A percentile compares a stretch with the other conserved stretches of the same genome.
Evolutionary conservation across 92 coral and sea anemone genomes (phyloP).

Genomic region (Scolanthus callimorphus): DNA sequence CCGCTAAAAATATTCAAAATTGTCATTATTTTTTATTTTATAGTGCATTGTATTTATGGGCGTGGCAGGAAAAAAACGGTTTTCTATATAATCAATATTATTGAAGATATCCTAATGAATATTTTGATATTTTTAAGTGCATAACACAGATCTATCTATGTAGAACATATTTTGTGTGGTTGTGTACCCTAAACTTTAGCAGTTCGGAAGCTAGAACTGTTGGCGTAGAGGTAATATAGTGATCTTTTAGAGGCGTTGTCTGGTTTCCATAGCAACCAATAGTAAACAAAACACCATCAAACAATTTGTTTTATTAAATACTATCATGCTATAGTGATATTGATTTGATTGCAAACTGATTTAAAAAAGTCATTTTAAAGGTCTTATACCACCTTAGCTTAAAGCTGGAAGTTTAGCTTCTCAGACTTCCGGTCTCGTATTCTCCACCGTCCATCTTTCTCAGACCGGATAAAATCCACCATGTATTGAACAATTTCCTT

Average conservation of each 20-base stretch:
- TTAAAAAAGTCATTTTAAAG: neutral
- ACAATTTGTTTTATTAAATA: neutral
- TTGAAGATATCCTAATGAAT: neutral
- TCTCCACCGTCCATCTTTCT: no score
- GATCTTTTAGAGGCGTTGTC: constrained; percentile 10
- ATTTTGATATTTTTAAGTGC: constrained; percentile 14
- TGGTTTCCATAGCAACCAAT: constrained; percentile 28
- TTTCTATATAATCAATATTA: neutral
- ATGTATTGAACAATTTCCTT: no score
- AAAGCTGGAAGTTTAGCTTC: no score
- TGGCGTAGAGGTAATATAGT: constrained; percentile 6
- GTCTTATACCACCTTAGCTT: constrained; percentile 1
- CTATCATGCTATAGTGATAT: neutral
- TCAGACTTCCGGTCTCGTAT: no score
- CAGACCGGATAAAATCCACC: no score
- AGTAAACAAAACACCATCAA: neutral
- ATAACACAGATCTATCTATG: constrained; percentile 21
- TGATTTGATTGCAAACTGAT: neutral
- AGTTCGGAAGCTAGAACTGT: constrained; percentile 11
- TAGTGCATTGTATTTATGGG: neutral
- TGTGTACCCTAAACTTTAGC: constrained; percentile 1
- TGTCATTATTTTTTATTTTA: no score
- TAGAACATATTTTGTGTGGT: neutral
- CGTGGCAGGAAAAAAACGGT: neutral
- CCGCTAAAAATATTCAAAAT: neutral